phyloP scores from a whole-genome alignment of 2,888 invertebrate species.

The Candidula unifasciata region DNA sequence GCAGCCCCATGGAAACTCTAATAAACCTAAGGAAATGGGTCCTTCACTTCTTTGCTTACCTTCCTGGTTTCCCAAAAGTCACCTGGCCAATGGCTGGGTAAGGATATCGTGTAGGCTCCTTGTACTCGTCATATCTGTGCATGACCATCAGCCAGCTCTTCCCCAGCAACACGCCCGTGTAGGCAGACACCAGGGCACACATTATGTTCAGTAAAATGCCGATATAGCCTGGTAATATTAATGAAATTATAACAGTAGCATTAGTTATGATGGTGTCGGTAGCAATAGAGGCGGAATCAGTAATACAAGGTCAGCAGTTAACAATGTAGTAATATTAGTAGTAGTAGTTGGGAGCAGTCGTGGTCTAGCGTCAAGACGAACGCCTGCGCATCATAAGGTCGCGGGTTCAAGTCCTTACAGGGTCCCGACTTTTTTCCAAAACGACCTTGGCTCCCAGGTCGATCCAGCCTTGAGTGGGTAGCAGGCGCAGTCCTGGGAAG shows the following conservation, averaged over 20 bases:
- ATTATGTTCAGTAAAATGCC: conserved; percentile 83
- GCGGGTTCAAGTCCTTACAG: no score
- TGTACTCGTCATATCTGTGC: conserved; percentile 82
- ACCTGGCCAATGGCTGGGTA: conserved; percentile 90
- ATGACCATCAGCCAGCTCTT: conserved; percentile 89
- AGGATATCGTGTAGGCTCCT: conserved; percentile 84
- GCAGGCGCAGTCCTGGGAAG: no score
- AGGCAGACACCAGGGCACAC: conserved; percentile 84
- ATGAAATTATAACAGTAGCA: no score
- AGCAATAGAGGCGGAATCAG: background rate
- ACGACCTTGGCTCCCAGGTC: no score
- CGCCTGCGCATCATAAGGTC: no score
- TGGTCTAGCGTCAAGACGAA: no score
- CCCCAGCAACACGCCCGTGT: conserved; percentile 88
- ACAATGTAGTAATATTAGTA: background rate
- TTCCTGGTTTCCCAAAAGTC: conserved; percentile 83
- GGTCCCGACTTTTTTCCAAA: no score
- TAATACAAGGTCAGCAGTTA: background rate
- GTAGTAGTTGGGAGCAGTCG: no score
- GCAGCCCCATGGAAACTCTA: no score
- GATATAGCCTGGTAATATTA: conserved; percentile 82
- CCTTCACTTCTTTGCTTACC: conserved; percentile 60
- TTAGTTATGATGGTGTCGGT: no score
- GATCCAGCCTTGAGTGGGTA: no score
- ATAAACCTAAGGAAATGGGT: no score